Evolutionary conservation across 2,113 vertebrate species (phyloP).

Genomic region (Xenopus borealis): DNA sequence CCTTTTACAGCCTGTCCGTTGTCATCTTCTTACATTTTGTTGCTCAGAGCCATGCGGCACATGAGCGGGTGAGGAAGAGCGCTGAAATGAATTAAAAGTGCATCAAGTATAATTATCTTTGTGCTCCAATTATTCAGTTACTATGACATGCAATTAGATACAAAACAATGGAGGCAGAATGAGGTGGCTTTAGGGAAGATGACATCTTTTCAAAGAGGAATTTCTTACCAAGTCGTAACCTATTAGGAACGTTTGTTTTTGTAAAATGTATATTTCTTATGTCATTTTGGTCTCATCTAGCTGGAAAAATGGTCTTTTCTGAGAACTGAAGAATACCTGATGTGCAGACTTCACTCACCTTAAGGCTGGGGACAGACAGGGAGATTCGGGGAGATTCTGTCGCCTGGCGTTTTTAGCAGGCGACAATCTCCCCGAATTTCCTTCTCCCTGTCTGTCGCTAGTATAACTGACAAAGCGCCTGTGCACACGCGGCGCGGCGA

Average conservation of each 20-base stretch:
- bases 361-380: no score
- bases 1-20: conserved; percentile 44
- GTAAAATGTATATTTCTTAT: conserved; percentile 34
- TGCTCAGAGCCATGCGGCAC: conserved; percentile 30
- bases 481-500: no score
- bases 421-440: no score
- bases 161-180: conserved; percentile 46
- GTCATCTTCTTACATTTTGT: conserved; percentile 40
- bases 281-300: conserved; percentile 32
- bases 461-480: no score
- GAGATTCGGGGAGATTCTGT: no score
- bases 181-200: conserved; percentile 41
- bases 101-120: conserved; percentile 47
- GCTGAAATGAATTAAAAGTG: conserved; percentile 46
- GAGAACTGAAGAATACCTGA: no score
- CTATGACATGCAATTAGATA: conserved; percentile 47
- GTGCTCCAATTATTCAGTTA: conserved; percentile 44
- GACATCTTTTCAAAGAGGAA: conserved; percentile 37
- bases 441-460: no score
- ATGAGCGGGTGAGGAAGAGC: conserved; percentile 27
- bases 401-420: no score
- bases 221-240: conserved; percentile 25
- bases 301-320: not conserved
- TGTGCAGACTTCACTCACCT: no score
- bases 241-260: conserved; percentile 41